Evolutionary conservation across 2,797 vertebrate species (phyloP).

Genomic region (Lepilemur ruficaudatus): DNA sequence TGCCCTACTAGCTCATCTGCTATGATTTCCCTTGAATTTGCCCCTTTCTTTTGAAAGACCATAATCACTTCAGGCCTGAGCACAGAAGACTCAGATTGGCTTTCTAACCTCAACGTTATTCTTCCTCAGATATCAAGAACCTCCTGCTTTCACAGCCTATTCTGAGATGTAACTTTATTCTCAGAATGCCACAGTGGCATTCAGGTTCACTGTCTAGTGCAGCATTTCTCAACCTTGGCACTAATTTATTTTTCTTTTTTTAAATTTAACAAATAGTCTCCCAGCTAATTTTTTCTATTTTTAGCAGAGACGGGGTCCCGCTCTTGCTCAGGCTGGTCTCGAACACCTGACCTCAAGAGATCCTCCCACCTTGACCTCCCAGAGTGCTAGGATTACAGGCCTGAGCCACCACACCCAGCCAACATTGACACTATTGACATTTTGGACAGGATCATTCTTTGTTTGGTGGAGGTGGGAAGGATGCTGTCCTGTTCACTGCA

Average conservation of each 20-base stretch:
- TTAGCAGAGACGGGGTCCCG: no score
- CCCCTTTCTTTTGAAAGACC: not conserved
- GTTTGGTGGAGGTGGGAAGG: not conserved
- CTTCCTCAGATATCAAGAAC: not conserved
- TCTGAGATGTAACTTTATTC: not conserved
- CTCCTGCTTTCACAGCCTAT: not conserved
- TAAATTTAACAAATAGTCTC: no score
- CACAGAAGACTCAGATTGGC: not conserved
- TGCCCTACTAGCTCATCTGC: not conserved
- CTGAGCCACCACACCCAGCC: not conserved
- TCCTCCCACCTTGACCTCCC: no score
- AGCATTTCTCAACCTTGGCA: not conserved
- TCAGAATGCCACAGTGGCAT: not conserved
- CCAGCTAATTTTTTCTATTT: no score
- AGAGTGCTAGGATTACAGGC: no score
- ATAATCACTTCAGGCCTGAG: not conserved
- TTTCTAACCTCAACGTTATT: not conserved
- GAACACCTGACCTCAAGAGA: no score
- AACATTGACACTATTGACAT: not conserved
- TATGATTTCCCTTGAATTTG: not conserved
- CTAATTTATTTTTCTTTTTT: no score
- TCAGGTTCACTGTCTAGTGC: not conserved
- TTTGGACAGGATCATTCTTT: not conserved
- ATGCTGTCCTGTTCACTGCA: not conserved
- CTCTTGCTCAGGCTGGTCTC: no score